Base-by-base conservation (phyloP, 2,797 vertebrate genomes). In the Enteromius paludinosus region DNA sequence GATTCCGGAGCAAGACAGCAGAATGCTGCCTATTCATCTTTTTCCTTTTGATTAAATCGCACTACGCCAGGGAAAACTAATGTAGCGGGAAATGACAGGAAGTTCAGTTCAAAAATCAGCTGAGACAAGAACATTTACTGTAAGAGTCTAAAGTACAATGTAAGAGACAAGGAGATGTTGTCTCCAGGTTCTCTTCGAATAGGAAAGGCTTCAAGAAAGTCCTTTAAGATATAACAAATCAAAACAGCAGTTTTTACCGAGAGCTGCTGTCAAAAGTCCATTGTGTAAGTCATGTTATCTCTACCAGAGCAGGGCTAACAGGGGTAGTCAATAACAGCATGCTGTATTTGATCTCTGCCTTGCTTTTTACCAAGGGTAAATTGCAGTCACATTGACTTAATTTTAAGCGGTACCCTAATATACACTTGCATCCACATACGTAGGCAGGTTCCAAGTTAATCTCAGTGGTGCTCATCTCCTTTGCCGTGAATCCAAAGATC, bases 391-490 rank as follows among this genome's bases (percentile, higher is more conserved):
- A 65, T 78, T 49, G 25, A 61, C 52, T 72, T 61, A 62, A 11
- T 45, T 75, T 62, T 25, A 80, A 70, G 20, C 78, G 14, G 15
- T 52, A 68, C 18, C 15, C 18, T 43, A 56, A n/a, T 10, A 76
- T n/a, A 69, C 43, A 79, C 62, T 5, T 17, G 83, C 78, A 82
- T 41, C 62, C 79, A 78, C 73, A 5, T 88, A 30, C 28, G 28
- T 30, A 80, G 85, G 86, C 79, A 87, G 87, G 86, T 83, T 89
- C 87, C 86, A 86, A 90, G 89, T 90, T 93, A 91, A 93, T 92
- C 90, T 91, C 89, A 89, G 90, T 81, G 88, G 91, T 89, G 90
- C 90, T 92, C 90, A 91, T 92, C 86, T 88, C 66, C 49, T 90
- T 86, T 90, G 88, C 86, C 78, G 72, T 84, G 76, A 89, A 81